Base-by-base conservation (phyloP, 2,797 vertebrate genomes). In the Crax fasciolata region DNA sequence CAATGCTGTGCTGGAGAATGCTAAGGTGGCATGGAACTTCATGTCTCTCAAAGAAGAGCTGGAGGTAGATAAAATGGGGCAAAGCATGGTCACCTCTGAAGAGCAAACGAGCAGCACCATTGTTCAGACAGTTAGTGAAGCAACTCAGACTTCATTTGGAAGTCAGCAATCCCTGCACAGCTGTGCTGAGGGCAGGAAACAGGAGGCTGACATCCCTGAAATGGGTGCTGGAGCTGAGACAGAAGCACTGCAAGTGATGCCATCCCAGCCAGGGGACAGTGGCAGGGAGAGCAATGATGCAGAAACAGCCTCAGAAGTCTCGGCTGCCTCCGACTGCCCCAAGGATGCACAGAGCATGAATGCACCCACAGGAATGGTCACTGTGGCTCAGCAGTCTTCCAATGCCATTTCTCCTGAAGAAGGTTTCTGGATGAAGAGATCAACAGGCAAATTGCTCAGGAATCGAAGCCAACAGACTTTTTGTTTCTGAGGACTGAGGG, bases 181-280 rank as follows among this genome's bases (percentile, higher is more conserved):
- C n/a, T 21, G 21, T 6, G 62, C 35, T 7, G 11, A 9, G 4
- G 11, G n/a, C 20, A 17, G 6, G 24, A 74, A 44, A 30, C 39
- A 16, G 23, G 10, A 2, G 4, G 9, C 23, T 1, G 7, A 4
- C 1, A 0, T 3, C 67, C 51, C 39, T 0, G 2, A 16, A 43
- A 12, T 1, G 4, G 4, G 21, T 1, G 16, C 12, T 4, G 28
- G 23, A 10, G 8, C 43, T 2, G 38, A 10, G 2, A 12, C 17
- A 32, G n/a, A 48, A 3, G 3, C 25, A 30, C 28, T 13, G 12
- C 44, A 41, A 5, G 49, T 3, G 78, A 6, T 30, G 61, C 16
- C 14, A 12, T 57, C 2, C 0, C 5, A 46, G 57, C 8, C 57
- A 27, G 13, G 32, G 44, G n/a, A 5, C 4, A 3, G 18, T 0